A percentile compares a stretch with the other conserved stretches of the same genome.
phyloP scores from a whole-genome alignment of 2,888 invertebrate genomes.

The Eledone cirrhosa region DNA sequence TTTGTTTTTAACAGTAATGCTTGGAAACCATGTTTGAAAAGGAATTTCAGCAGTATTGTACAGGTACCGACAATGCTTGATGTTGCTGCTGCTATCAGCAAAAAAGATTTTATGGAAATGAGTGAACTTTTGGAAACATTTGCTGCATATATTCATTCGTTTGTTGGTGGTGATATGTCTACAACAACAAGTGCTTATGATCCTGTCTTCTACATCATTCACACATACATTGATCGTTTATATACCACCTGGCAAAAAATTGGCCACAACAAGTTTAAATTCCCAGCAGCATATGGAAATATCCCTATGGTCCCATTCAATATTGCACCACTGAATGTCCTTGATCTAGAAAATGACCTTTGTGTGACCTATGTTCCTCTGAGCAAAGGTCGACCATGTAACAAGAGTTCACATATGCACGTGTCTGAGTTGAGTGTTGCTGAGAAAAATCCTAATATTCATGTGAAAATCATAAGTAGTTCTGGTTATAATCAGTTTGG shows the following conservation, averaged over 20 bases:
- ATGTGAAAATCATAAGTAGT: constrained; percentile 30
- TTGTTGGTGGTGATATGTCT: constrained; percentile 60
- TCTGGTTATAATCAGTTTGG: constrained; percentile 51
- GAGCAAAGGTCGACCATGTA: constrained; percentile 53
- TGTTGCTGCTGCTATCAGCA: constrained; percentile 51
- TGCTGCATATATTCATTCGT: constrained; percentile 55
- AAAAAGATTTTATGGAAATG: constrained; percentile 56
- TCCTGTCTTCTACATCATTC: constrained; percentile 57
- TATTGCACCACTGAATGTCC: constrained; percentile 50
- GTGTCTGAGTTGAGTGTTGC: constrained; percentile 19
- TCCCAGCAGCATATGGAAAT: constrained; percentile 54
- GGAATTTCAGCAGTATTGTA: constrained; percentile 57
- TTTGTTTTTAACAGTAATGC: constrained; percentile 56
- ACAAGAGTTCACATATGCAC: constrained; percentile 38
- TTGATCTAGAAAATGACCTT: constrained; percentile 51
- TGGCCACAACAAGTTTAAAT: constrained; percentile 53
- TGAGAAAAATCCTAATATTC: not conserved
- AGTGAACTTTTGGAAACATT: constrained; percentile 55
- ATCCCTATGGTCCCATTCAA: constrained; percentile 60
- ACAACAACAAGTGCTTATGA: constrained; percentile 55
- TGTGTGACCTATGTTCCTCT: constrained; percentile 55
- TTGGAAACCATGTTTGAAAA: constrained; percentile 59
- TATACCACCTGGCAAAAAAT: constrained; percentile 60
- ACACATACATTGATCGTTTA: constrained; percentile 57
- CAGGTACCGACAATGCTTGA: constrained; percentile 56